Percentiles rank a stretch among this genome's conserved stretches.
Conservation (phyloP, 2,888 invertebrate species). For the Pseudococcus viburni region DNA sequence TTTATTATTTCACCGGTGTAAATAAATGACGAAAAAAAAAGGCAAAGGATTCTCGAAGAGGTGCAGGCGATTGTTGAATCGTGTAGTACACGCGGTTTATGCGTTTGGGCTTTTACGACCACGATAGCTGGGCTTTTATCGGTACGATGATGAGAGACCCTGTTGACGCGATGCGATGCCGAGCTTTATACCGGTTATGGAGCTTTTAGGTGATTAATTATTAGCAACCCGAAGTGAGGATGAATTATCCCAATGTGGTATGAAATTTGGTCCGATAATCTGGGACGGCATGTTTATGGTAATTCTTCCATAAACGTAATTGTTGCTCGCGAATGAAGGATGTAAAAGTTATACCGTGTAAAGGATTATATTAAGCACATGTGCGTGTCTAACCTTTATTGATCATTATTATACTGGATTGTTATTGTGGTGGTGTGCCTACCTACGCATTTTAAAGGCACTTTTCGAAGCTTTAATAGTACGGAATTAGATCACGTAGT, state of each 20-base stretch:
- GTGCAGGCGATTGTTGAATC: too few relatives aligned
- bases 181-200: neutral
- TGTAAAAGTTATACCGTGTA: neutral
- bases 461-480: conserved; percentile 14
- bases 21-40: neutral
- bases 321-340: conserved; percentile 6
- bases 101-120: neutral
- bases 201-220: conserved; percentile 35
- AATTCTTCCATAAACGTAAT: neutral
- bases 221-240: neutral
- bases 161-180: neutral
- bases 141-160: neutral
- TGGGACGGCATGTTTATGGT: neutral
- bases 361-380: conserved; percentile 23
- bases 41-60: neutral
- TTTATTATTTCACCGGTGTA: neutral
- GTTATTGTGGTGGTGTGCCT: neutral
- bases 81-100: neutral
- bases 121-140: neutral
- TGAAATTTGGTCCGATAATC: conserved; percentile 6
- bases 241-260: neutral
- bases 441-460: neutral
- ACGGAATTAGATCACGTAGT: conserved; percentile 27
- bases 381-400: conserved; percentile 30
- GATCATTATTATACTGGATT: neutral